A percentile compares a stretch with the other conserved stretches of the same genome.
Conservation (phyloP, 1,140 invertebrate genomes). For the Cephus cinctus region DNA sequence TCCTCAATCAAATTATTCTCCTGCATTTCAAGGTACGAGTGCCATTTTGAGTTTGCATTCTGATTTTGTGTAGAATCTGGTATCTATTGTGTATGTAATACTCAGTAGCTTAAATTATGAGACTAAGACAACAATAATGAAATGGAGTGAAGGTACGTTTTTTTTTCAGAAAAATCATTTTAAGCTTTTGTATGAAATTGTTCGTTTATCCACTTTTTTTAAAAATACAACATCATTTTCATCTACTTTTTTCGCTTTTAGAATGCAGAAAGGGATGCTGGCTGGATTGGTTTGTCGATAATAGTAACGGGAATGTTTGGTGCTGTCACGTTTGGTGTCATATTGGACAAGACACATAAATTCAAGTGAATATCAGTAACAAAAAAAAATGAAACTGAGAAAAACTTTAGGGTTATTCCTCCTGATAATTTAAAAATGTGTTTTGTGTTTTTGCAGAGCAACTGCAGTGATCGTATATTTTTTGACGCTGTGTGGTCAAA, state of each 20-base stretch:
- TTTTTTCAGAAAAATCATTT: too few species aligned
- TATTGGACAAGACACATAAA: constrained; percentile 66
- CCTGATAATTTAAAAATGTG: background rate
- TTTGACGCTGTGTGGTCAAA: constrained; percentile 62
- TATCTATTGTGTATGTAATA: too few species aligned
- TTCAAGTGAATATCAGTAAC: constrained; percentile 62
- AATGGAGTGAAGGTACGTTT: too few species aligned
- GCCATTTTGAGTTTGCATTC: too few species aligned
- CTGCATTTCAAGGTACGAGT: constrained; percentile 61
- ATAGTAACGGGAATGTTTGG: constrained; percentile 70
- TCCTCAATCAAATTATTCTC: constrained; percentile 63
- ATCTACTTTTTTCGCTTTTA: constrained; percentile 24
- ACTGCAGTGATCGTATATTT: constrained; percentile 66
- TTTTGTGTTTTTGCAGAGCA: constrained; percentile 47
- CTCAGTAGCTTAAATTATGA: too few species aligned
- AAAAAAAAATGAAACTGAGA: too few species aligned
- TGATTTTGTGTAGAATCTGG: too few species aligned
- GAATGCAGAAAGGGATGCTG: constrained; percentile 61
- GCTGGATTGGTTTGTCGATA: constrained; percentile 69
- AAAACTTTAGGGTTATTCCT: too few species aligned
- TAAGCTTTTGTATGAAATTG: too few species aligned
- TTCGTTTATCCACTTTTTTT: background rate
- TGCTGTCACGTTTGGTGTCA: constrained; percentile 66
- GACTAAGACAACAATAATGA: too few species aligned
- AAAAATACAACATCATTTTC: background rate